phyloP scores from a whole-genome alignment of 2,113 vertebrate genomes.

The Pogonocichla stellata region DNA sequence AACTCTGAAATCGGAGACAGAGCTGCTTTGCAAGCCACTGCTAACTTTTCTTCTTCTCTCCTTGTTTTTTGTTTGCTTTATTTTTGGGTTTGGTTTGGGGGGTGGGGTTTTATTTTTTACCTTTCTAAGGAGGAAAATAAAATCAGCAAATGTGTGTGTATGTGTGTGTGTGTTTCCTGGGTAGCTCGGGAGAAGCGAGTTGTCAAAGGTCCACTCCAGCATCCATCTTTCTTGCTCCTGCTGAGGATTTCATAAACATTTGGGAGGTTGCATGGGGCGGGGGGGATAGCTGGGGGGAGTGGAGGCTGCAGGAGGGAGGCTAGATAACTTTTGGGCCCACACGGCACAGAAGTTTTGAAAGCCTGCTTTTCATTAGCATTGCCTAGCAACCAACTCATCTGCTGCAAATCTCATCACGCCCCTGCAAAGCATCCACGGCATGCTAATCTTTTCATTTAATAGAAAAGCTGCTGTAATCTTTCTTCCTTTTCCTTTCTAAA shows the following conservation, averaged over 20 bases:
- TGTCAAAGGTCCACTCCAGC: slow-evolving; percentile 37
- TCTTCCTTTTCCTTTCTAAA: slow-evolving; percentile 60
- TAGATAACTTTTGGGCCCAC: slow-evolving; percentile 60
- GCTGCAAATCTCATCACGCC: slow-evolving; percentile 74
- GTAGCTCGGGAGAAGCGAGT: not conserved
- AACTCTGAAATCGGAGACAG: not conserved
- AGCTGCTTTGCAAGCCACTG: not conserved
- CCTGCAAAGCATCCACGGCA: slow-evolving; percentile 68
- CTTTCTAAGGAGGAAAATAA: slow-evolving; percentile 45
- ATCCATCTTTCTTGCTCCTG: slow-evolving; percentile 62
- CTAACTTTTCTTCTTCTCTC: not conserved
- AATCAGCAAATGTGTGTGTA: not conserved
- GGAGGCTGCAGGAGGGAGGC: slow-evolving; percentile 2
- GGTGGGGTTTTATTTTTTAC: not conserved
- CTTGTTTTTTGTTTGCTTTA: not conserved
- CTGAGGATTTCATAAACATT: slow-evolving; percentile 72
- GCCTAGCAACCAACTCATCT: slow-evolving; percentile 75
- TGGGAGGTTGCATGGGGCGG: slow-evolving; percentile 1
- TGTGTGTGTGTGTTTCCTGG: not conserved
- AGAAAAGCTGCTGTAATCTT: slow-evolving; percentile 67
- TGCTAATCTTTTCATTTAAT: slow-evolving; percentile 62
- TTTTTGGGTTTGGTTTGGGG: not conserved
- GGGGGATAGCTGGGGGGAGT: not conserved
- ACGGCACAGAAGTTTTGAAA: slow-evolving; percentile 49
- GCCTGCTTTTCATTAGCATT: slow-evolving; percentile 77